A percentile compares a stretch with the other conserved stretches of the same genome.
phyloP scores from a whole-genome alignment of 2,113 vertebrate species.

The Megalops atlanticus region DNA sequence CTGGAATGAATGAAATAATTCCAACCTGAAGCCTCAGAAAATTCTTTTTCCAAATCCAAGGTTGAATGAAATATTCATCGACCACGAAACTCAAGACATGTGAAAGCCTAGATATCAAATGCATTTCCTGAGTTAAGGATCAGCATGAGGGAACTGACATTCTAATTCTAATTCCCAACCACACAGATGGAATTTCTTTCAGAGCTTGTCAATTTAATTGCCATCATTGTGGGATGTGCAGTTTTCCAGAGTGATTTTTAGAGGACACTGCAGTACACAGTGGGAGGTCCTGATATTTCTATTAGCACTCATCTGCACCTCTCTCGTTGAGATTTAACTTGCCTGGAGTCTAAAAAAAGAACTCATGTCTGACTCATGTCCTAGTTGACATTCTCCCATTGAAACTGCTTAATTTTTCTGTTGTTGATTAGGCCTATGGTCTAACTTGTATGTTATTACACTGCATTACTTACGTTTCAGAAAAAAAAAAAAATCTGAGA shows the following conservation, averaged over 20 bases:
- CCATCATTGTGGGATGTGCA: background rate
- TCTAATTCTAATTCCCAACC: background rate
- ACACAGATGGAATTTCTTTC: background rate
- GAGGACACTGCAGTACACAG: background rate
- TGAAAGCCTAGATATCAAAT: slow-evolving; percentile 4
- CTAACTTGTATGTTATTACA: no score
- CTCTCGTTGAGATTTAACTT: background rate
- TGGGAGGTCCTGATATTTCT: background rate
- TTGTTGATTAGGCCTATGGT: no score
- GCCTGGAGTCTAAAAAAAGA: background rate
- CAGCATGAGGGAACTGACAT: background rate
- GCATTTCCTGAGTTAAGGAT: background rate
- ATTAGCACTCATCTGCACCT: background rate
- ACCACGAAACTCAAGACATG: slow-evolving; percentile 18
- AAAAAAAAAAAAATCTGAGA: no score
- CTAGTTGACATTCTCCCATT: no score
- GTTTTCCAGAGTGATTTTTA: background rate
- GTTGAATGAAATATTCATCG: slow-evolving; percentile 55
- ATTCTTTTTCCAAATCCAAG: background rate
- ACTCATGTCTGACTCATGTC: no score
- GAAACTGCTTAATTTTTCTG: no score
- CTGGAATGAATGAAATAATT: background rate
- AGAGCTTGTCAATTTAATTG: background rate
- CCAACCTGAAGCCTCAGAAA: slow-evolving; percentile 6
- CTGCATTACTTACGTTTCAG: no score